Conservation (phyloP, 2,797 vertebrate genomes). For the Enteromius mattozi region DNA sequence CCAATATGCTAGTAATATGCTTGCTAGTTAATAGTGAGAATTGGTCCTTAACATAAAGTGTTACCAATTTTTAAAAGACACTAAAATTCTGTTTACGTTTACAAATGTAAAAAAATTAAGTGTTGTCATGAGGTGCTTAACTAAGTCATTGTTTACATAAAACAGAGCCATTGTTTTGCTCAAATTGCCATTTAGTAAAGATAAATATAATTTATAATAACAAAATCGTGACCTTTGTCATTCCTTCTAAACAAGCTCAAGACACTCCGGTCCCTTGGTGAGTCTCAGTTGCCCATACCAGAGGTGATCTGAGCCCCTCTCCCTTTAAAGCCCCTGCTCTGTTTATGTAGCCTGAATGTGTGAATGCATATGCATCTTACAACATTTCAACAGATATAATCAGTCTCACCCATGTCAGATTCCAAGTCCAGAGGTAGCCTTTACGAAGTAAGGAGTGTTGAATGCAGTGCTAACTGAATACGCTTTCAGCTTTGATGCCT, state of each 20-base stretch:
- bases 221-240: conserved; percentile 32
- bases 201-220: conserved; percentile 7
- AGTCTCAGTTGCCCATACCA: conserved; percentile 25
- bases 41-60: background rate
- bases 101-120: background rate
- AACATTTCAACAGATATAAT: conserved; percentile 40
- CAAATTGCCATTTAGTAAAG: background rate
- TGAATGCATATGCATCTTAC: conserved; percentile 37
- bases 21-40: background rate
- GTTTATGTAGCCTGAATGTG: conserved; percentile 27
- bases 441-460: conserved; percentile 21
- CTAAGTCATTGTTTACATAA: conserved; percentile 12
- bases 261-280: background rate
- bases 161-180: background rate
- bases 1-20: background rate
- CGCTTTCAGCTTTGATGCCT: conserved; percentile 21
- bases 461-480: conserved; percentile 30
- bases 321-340: conserved; percentile 20
- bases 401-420: conserved; percentile 34
- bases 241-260: conserved; percentile 25
- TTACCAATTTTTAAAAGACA: background rate
- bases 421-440: conserved; percentile 52
- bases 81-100: background rate
- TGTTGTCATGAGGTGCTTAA: background rate
- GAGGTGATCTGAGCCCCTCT: conserved; percentile 18